phyloP scores from a whole-genome alignment of 1,140 invertebrate genomes.

The Antheraea mylitta region DNA sequence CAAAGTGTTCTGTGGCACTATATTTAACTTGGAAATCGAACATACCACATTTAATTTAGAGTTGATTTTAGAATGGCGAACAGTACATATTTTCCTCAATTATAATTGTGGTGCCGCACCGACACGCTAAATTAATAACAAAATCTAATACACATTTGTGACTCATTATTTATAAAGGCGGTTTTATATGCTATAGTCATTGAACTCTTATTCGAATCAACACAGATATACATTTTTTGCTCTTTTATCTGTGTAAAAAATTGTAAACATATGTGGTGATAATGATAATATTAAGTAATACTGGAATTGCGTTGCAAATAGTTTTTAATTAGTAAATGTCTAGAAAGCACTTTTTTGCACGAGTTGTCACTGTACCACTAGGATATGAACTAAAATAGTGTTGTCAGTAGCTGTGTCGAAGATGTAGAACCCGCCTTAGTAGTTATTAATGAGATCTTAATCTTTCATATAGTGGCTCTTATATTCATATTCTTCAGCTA shows the following conservation, averaged over 20 bases:
- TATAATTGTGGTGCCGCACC: background rate
- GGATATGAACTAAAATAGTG: too few relatives aligned
- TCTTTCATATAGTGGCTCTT: too few relatives aligned
- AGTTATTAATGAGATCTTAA: too few relatives aligned
- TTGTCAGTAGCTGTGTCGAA: too few relatives aligned
- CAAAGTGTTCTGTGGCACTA: background rate
- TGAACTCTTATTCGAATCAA: background rate
- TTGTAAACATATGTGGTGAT: background rate
- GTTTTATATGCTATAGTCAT: background rate
- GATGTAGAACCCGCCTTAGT: too few relatives aligned
- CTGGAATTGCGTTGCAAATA: too few relatives aligned
- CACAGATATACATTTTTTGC: background rate
- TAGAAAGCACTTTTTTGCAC: too few relatives aligned
- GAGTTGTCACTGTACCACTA: too few relatives aligned
- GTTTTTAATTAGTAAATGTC: too few relatives aligned
- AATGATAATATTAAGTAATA: background rate
- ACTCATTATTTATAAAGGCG: slow-evolving; percentile 4
- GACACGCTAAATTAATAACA: background rate
- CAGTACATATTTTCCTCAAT: background rate
- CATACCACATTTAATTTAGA: background rate
- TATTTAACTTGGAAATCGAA: background rate
- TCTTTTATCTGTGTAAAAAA: background rate
- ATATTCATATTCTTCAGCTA: too few relatives aligned
- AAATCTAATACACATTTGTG: background rate
- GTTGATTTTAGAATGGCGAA: background rate